Evolutionary conservation across 2,113 vertebrate genomes (phyloP).

Genomic region (Stigmatopora nigra): DNA sequence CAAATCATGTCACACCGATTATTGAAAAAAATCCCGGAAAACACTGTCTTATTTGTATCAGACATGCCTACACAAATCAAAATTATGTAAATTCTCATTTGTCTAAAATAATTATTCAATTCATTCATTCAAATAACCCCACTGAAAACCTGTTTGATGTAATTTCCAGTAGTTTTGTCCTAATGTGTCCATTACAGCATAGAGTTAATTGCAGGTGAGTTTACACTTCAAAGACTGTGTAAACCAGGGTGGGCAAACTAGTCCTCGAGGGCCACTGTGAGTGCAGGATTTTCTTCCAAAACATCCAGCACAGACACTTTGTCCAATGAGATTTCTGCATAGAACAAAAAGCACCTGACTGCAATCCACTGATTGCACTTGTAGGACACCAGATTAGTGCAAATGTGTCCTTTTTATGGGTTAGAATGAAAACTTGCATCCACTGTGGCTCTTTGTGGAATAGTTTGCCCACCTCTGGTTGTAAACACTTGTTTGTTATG

Average conservation of each 20-base stretch:
- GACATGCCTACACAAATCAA: conserved; percentile 30
- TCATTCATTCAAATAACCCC: not conserved
- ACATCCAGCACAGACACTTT: too few relatives aligned
- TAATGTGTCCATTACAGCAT: conserved; percentile 23
- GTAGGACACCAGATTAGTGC: too few relatives aligned
- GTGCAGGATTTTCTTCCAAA: too few relatives aligned
- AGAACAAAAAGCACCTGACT: too few relatives aligned
- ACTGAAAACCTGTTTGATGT: conserved; percentile 8
- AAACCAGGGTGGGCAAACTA: not conserved
- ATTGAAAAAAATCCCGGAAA: conserved; percentile 29
- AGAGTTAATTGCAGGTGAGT: conserved; percentile 17
- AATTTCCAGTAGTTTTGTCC: conserved; percentile 24
- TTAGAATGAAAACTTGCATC: too few relatives aligned
- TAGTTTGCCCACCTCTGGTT: too few relatives aligned
- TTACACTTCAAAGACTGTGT: conserved; percentile 12
- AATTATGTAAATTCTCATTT: conserved; percentile 27
- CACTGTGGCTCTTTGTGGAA: too few relatives aligned
- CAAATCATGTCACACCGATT: conserved; percentile 11
- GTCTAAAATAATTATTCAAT: conserved; percentile 25
- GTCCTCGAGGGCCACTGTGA: too few relatives aligned
- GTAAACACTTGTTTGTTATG: conserved; percentile 14
- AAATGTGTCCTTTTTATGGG: too few relatives aligned
- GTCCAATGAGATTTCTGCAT: too few relatives aligned
- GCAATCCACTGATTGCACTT: too few relatives aligned
- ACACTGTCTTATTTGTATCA: conserved; percentile 24